These are phyloP conservation scores for Temnothorax ravouxi DNA, from an alignment of 2,888 invertebrate species.

Conservation along the genomic window DNA sequence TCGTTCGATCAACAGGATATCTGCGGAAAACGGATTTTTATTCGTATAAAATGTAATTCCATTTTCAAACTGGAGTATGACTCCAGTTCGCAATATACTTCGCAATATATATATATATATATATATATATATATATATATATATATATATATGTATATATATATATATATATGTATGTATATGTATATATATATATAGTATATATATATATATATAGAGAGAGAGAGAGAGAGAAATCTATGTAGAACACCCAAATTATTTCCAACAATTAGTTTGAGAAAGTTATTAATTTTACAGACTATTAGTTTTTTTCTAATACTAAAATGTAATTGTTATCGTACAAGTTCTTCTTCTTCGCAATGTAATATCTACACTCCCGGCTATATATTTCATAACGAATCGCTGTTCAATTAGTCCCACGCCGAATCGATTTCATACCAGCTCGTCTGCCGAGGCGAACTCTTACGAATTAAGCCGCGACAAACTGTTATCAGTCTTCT, in stretches of 20 bases:
- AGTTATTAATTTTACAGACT: not conserved
- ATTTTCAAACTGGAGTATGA: not conserved
- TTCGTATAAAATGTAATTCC: not conserved
- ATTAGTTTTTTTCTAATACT: not conserved
- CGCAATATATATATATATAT: too few relatives aligned
- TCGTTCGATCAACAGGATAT: constrained; percentile 11
- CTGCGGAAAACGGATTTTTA: not conserved
- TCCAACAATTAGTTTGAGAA: not conserved
- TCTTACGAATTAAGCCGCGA: constrained; percentile 34
- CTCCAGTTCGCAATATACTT: too few relatives aligned
- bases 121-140: too few relatives aligned
- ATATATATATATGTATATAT: too few relatives aligned
- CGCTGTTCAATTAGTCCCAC: constrained; percentile 10
- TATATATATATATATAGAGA: too few relatives aligned
- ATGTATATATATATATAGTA: too few relatives aligned
- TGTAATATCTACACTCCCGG: not conserved
- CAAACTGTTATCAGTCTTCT: constrained; percentile 64
- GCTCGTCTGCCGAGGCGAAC: not conserved
- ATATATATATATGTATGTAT: too few relatives aligned
- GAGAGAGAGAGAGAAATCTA: too few relatives aligned
- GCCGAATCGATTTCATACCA: not conserved
- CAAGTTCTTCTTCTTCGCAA: not conserved
- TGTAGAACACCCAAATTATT: not conserved
- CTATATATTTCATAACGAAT: constrained; percentile 28
- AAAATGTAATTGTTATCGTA: not conserved